A percentile compares a stretch with the other conserved stretches of the same genome.
phyloP scores from a whole-genome alignment of 2,113 vertebrate genomes.

The Elachura formosa region DNA sequence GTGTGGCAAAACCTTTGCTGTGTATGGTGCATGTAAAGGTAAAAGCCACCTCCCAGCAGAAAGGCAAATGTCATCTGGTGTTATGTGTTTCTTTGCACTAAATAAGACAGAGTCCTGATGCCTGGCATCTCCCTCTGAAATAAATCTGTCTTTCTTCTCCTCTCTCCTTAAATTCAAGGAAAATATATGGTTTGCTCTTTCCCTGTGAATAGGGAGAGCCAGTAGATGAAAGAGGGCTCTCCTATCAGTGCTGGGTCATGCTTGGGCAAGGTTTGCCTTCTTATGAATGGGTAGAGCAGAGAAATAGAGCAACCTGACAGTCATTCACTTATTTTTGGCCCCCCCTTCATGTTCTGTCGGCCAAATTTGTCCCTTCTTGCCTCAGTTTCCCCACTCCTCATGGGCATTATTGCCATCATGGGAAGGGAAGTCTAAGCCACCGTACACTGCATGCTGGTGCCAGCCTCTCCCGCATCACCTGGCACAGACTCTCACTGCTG shows the following conservation, averaged over 20 bases:
- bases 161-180: not conserved
- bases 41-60: not conserved
- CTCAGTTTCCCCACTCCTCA: not conserved
- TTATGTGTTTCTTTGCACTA: not conserved
- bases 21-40: not conserved
- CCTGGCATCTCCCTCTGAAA: not conserved
- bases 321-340: not conserved
- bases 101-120: not conserved
- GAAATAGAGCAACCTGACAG: not conserved
- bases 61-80: not conserved
- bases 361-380: not conserved
- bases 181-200: not conserved
- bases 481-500: not conserved
- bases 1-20: not conserved
- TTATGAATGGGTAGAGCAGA: not conserved
- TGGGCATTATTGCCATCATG: not conserved
- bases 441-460: not conserved
- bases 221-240: not conserved
- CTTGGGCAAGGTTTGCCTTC: not conserved
- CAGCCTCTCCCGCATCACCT: not conserved
- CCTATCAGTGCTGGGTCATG: not conserved
- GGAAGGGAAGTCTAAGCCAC: not conserved
- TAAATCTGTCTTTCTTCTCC: not conserved
- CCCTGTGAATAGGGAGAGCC: not conserved
- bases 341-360: fast-evolving